These are phyloP conservation scores for Drosophila demipolita DNA, from an alignment of 2,888 invertebrate genomes.

Conservation along the genomic window DNA sequence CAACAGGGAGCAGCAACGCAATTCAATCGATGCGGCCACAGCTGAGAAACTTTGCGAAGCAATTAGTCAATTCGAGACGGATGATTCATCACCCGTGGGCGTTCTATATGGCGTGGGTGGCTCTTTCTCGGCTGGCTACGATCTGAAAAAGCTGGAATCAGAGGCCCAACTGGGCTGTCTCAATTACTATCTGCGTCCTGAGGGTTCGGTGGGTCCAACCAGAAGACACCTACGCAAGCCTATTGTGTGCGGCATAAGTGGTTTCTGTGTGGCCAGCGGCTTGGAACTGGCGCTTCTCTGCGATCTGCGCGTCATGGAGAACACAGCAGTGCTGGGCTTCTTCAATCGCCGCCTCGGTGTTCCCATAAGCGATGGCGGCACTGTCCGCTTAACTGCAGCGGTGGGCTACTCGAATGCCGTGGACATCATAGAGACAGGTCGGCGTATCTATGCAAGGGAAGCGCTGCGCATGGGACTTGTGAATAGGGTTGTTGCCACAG, in stretches of 20 bases:
- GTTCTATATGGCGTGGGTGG: constrained; percentile 96
- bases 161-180: constrained; percentile 74
- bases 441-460: constrained; percentile 90
- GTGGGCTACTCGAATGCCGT: constrained; percentile 94
- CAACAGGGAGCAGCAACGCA: constrained; percentile 92
- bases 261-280: constrained; percentile 96
- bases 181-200: constrained; percentile 80
- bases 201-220: constrained; percentile 88
- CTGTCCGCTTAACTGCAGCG: constrained; percentile 91
- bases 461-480: constrained; percentile 93
- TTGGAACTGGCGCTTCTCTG: constrained; percentile 96
- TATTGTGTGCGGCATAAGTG: constrained; percentile 94
- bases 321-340: constrained; percentile 92
- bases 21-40: constrained; percentile 91
- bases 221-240: constrained; percentile 92
- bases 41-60: constrained; percentile 89
- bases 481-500: constrained; percentile 91
- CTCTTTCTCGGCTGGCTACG: constrained; percentile 96
- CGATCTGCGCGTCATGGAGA: constrained; percentile 95
- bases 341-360: constrained; percentile 94
- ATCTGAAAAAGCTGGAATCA: constrained; percentile 89
- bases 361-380: constrained; percentile 93
- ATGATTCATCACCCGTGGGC: constrained; percentile 89
- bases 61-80: constrained; percentile 92
- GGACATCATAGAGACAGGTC: constrained; percentile 94